Percentiles rank a stretch among this genome's conserved stretches.
These are phyloP conservation scores for Thecophora atra DNA, from an alignment of 2,888 invertebrate species.

Conservation along the genomic window DNA sequence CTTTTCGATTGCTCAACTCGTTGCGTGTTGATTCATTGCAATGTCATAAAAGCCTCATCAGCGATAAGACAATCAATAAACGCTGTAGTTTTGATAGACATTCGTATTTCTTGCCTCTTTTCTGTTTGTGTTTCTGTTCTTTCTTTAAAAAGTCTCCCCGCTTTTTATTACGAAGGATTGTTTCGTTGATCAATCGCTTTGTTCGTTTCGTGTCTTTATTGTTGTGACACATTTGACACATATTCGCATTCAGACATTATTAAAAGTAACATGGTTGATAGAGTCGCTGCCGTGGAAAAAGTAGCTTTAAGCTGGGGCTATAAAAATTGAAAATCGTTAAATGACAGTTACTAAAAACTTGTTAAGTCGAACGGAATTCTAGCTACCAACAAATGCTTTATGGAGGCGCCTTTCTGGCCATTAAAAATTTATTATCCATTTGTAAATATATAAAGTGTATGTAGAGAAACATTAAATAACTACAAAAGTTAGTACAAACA, in stretches of 20 bases:
- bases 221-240: constrained; percentile 7
- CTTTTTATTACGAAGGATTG: not conserved
- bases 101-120: not conserved
- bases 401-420: not conserved
- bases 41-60: not conserved
- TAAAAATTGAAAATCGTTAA: constrained; percentile 4
- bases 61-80: not conserved
- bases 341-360: not conserved
- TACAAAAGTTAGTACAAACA: not conserved
- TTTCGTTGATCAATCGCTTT: not conserved
- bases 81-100: not conserved
- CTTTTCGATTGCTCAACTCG: not conserved
- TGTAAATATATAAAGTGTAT: not conserved
- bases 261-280: not conserved
- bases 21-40: constrained; percentile 6
- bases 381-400: not conserved
- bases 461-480: not conserved
- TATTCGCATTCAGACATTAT: not conserved
- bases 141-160: not conserved
- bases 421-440: not conserved
- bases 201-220: not conserved
- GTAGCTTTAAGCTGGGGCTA: not conserved
- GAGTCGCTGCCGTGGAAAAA: not conserved
- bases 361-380: not conserved
- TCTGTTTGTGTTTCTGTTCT: not conserved